phyloP scores from a whole-genome alignment of 1,140 invertebrate genomes.

The Pseudoatta argentina region DNA sequence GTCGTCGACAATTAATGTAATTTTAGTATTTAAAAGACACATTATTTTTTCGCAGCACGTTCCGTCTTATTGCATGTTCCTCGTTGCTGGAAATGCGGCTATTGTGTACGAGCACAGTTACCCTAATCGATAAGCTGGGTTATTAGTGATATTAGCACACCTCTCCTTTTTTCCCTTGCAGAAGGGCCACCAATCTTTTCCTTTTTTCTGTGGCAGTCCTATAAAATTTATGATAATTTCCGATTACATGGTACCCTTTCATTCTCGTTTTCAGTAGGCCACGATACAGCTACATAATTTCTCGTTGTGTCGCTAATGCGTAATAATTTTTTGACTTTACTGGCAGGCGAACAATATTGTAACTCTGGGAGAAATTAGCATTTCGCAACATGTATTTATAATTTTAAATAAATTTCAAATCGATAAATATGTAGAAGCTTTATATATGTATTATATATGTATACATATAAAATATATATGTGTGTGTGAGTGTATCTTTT shows the following conservation, averaged over 20 bases:
- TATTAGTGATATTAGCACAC: constrained; percentile 73
- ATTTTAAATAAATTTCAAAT: constrained; percentile 20
- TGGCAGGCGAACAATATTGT: not conserved
- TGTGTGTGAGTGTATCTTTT: not conserved
- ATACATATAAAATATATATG: not conserved
- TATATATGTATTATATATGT: too few relatives aligned
- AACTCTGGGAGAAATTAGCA: constrained; percentile 3
- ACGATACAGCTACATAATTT: constrained; percentile 19
- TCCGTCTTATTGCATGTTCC: constrained; percentile 61
- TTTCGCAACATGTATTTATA: not conserved
- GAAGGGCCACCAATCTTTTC: not conserved
- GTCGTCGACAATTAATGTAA: constrained; percentile 65
- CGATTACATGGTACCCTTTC: constrained; percentile 28
- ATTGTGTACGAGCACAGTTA: constrained; percentile 22
- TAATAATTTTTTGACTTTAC: constrained; percentile 40
- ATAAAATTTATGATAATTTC: constrained; percentile 61
- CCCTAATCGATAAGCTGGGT: constrained; percentile 70
- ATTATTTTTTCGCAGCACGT: constrained; percentile 50
- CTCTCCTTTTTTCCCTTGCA: constrained; percentile 39
- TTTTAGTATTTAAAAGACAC: constrained; percentile 63
- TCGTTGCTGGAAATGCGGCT: constrained; percentile 48
- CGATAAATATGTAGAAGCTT: not conserved
- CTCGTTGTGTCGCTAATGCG: constrained; percentile 42
- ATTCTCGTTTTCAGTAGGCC: constrained; percentile 33
- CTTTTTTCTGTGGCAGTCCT: constrained; percentile 24